Conservation (phyloP, 2,797 vertebrate species). For the Parauchenoglanis ngamensis region DNA sequence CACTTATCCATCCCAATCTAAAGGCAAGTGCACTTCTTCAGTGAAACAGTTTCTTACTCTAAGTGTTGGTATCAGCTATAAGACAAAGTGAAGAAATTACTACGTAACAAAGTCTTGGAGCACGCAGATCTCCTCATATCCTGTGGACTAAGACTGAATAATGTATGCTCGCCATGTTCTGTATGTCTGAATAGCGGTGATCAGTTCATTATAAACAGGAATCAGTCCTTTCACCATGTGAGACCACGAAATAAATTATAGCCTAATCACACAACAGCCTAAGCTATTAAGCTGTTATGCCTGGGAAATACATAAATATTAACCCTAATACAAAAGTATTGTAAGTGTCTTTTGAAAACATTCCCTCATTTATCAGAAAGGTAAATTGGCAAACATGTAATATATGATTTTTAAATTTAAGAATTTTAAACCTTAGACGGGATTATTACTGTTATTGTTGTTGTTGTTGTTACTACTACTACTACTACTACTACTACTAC, state of each 20-base stretch:
- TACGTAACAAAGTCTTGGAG: background rate
- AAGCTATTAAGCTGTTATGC: background rate
- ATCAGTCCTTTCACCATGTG: background rate
- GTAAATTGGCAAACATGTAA: background rate
- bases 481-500: background rate
- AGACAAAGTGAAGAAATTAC: background rate
- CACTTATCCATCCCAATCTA: background rate
- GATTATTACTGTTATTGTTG: background rate
- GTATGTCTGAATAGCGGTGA: background rate
- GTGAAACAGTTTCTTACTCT: background rate
- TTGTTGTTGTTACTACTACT: background rate
- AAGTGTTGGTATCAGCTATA: background rate
- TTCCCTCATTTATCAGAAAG: background rate
- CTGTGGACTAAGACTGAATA: no score
- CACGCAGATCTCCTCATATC: background rate
- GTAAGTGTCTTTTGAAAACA: background rate
- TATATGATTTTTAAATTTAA: background rate
- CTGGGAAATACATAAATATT: background rate
- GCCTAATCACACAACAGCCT: background rate
- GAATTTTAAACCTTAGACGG: no score
- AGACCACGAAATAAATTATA: background rate
- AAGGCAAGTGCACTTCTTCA: background rate
- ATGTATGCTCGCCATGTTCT: background rate
- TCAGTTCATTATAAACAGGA: conserved; percentile 24
- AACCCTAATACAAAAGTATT: background rate